Percentiles rank a stretch among this genome's conserved stretches.
phyloP scores from a whole-genome alignment of 1,140 invertebrate genomes.

The Camponotus floridanus region DNA sequence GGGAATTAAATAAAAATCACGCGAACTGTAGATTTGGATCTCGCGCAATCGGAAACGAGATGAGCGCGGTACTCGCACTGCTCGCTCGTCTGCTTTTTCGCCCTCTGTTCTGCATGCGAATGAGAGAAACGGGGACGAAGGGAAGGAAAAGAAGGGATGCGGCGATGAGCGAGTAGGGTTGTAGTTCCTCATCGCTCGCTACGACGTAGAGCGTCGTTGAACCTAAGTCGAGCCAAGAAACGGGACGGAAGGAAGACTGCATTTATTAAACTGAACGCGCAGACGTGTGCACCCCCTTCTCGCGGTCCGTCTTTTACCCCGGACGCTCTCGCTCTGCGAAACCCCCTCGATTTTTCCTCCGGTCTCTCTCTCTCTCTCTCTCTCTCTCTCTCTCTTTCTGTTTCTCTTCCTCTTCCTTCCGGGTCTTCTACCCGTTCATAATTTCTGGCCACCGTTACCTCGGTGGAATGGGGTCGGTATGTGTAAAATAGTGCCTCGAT shows the following conservation, averaged over 20 bases:
- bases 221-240: constrained; percentile 79
- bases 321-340: constrained; percentile 30
- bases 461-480: constrained; percentile 46
- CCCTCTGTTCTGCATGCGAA: constrained; percentile 78
- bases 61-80: constrained; percentile 61
- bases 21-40: constrained; percentile 77
- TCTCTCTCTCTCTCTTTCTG: background rate
- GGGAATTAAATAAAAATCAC: constrained; percentile 81
- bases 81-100: constrained; percentile 57
- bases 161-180: constrained; percentile 53
- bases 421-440: constrained; percentile 26
- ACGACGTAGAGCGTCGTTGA: constrained; percentile 59
- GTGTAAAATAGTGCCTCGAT: constrained; percentile 68
- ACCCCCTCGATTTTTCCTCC: constrained; percentile 52
- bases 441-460: constrained; percentile 25
- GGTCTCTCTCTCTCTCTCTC: background rate
- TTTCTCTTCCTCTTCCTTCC: background rate
- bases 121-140: constrained; percentile 64
- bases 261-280: constrained; percentile 82
- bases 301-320: constrained; percentile 23
- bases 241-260: constrained; percentile 80
- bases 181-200: constrained; percentile 10
- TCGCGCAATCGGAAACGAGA: constrained; percentile 70
- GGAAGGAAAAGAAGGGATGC: background rate
- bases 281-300: constrained; percentile 67